Percentiles rank a stretch among this genome's conserved stretches.
Conservation (phyloP, 2,113 vertebrate genomes). For the Neogobius melanostomus region DNA sequence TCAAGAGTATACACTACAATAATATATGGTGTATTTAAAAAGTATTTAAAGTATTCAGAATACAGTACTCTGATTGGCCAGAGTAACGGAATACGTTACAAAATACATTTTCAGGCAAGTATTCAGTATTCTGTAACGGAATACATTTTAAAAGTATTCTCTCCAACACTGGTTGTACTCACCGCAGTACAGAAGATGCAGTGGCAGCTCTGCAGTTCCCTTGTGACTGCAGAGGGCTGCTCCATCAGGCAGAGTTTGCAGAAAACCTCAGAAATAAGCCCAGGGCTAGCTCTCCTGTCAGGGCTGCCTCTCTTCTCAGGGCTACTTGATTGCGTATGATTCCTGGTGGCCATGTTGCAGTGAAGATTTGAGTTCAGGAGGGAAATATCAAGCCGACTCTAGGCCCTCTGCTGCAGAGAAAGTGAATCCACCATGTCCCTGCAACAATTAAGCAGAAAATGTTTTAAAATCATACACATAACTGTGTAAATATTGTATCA, state of each 20-base stretch:
- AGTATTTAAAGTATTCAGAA: too few species aligned
- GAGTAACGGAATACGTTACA: too few species aligned
- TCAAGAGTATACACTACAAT: too few species aligned
- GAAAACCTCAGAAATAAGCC: slow-evolving; percentile 70
- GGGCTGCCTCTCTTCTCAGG: neutral
- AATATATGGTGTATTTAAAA: too few species aligned
- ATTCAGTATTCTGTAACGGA: too few species aligned
- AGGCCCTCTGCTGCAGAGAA: slow-evolving; percentile 46
- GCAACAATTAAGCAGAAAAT: slow-evolving; percentile 35
- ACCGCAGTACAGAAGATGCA: slow-evolving; percentile 90
- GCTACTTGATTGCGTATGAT: slow-evolving; percentile 29
- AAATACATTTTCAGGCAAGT: too few species aligned
- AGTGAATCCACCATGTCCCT: slow-evolving; percentile 61
- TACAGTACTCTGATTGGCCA: too few species aligned
- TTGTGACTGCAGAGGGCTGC: slow-evolving; percentile 81
- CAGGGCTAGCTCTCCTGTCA: slow-evolving; percentile 8
- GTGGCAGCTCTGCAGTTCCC: slow-evolving; percentile 83
- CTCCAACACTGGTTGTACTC: too few species aligned
- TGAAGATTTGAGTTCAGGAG: neutral
- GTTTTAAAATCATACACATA: neutral
- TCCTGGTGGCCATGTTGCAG: slow-evolving; percentile 73
- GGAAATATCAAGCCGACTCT: slow-evolving; percentile 32
- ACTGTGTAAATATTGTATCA: too few species aligned
- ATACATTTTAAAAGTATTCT: too few species aligned
- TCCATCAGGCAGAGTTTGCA: slow-evolving; percentile 93